Evolutionary conservation across 2,797 vertebrate species (phyloP).

Genomic region (Meriones psammophilus): DNA sequence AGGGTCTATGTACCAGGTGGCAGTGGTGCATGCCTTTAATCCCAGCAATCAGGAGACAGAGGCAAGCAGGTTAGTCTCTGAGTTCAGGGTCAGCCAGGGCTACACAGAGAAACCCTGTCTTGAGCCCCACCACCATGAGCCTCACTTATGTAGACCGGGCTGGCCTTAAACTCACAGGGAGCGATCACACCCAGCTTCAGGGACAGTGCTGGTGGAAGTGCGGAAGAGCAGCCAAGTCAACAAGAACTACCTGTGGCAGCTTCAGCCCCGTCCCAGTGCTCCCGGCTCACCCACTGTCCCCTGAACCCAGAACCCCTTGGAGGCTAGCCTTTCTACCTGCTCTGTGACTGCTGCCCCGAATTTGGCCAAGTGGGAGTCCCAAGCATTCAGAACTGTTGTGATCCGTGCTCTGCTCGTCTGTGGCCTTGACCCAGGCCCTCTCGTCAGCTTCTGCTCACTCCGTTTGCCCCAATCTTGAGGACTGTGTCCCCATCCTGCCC

Average conservation of each 20-base stretch:
- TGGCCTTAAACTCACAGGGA: not conserved
- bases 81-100: not conserved
- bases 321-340: not conserved
- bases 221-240: not conserved
- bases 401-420: not conserved
- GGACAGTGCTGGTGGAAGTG: too few relatives aligned
- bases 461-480: not conserved
- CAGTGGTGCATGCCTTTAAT: not conserved
- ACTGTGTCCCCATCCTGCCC: not conserved
- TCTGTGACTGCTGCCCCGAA: not conserved
- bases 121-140: too few relatives aligned
- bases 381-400: not conserved
- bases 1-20: not conserved
- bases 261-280: rapidly evolving
- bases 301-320: not conserved
- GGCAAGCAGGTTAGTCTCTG: not conserved
- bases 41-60: not conserved
- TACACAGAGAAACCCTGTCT: not conserved
- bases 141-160: not conserved
- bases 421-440: not conserved
- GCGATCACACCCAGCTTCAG: not conserved
- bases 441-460: not conserved
- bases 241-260: too few relatives aligned
- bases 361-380: not conserved
- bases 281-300: not conserved